Evolutionary conservation across 2,113 vertebrate species (phyloP).

Genomic region (Arenaria interpres): DNA sequence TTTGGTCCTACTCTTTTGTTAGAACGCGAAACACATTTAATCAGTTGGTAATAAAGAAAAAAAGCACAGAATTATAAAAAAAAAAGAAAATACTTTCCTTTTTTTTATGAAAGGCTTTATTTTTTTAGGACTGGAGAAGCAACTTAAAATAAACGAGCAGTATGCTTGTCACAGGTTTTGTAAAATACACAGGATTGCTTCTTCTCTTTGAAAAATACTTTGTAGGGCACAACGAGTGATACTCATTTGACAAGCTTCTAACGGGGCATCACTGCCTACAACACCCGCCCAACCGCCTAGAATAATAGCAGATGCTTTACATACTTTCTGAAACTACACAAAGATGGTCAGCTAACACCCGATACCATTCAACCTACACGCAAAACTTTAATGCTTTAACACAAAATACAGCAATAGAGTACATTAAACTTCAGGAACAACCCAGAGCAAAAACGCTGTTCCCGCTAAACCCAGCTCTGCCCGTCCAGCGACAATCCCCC

Average conservation of each 20-base stretch:
- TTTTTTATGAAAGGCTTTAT: neutral
- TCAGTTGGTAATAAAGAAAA: neutral
- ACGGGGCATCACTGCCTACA: neutral
- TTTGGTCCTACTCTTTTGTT: neutral
- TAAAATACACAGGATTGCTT: neutral
- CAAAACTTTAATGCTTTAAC: no score
- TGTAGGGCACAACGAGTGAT: neutral
- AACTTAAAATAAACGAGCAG: neutral
- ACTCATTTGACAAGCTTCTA: neutral
- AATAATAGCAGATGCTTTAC: neutral
- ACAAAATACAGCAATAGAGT: neutral
- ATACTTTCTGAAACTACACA: no score
- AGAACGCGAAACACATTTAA: neutral
- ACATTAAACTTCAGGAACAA: neutral
- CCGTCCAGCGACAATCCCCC: neutral
- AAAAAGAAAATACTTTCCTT: neutral
- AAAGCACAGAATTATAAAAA: accelerated
- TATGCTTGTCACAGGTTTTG: neutral
- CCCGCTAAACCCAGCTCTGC: neutral
- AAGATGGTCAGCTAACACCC: accelerated
- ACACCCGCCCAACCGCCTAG: accelerated
- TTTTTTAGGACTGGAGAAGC: neutral
- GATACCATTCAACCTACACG: accelerated
- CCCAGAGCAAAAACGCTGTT: neutral
- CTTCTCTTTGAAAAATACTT: neutral